A percentile compares a stretch with the other conserved stretches of the same genome.
phyloP scores from a whole-genome alignment of 1,140 invertebrate genomes.

The Bombus polaris region DNA sequence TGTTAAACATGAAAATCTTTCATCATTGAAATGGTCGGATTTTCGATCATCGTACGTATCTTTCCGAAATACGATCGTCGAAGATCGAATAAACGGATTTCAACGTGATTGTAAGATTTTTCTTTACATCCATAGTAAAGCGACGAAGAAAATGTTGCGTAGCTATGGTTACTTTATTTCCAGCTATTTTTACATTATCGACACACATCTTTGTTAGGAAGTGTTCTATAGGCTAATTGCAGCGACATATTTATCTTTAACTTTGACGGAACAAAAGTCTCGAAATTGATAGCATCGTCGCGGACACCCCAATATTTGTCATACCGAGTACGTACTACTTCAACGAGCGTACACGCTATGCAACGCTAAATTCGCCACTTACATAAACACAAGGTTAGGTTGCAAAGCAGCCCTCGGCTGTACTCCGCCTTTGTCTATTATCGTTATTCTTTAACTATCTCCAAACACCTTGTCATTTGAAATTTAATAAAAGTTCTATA shows the following conservation, averaged over 20 bases:
- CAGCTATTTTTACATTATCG: constrained; percentile 2
- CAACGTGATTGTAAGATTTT: too few relatives aligned
- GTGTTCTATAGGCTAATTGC: not conserved
- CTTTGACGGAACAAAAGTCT: not conserved
- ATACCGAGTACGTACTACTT: not conserved
- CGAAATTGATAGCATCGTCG: too few relatives aligned
- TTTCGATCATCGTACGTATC: not conserved
- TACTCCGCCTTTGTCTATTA: not conserved
- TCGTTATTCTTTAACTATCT: not conserved
- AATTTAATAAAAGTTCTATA: not conserved
- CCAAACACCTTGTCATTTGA: not conserved
- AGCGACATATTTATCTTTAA: not conserved
- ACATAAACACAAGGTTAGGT: not conserved
- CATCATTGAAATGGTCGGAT: not conserved
- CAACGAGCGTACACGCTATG: not conserved
- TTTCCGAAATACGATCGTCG: not conserved
- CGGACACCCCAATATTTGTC: not conserved
- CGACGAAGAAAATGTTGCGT: not conserved
- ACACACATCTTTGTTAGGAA: not conserved
- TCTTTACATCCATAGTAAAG: not conserved
- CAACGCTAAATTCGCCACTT: not conserved
- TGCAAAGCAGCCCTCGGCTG: not conserved
- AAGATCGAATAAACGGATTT: too few relatives aligned
- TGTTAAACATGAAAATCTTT: constrained; percentile 17
- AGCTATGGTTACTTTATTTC: not conserved